Percentiles rank a stretch among this genome's conserved stretches.
These are phyloP conservation scores for Cyclopterus lumpus DNA, from an alignment of 2,797 vertebrate genomes.

Conservation along the genomic window DNA sequence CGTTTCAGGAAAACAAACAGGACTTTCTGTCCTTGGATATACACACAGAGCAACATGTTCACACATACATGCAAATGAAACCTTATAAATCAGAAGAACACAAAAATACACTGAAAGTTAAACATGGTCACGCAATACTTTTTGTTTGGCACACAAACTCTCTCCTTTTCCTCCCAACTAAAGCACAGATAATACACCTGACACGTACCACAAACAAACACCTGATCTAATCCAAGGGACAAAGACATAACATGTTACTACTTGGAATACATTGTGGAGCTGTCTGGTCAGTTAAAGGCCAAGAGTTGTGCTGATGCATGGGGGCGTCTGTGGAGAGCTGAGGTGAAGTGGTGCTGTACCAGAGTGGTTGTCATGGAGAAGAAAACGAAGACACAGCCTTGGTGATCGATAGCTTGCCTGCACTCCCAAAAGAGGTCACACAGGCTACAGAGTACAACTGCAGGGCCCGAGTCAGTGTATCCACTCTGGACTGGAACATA, in stretches of 20 bases:
- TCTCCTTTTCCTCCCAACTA: not conserved
- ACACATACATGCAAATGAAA: constrained; percentile 2
- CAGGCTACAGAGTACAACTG: constrained; percentile 29
- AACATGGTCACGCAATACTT: not conserved
- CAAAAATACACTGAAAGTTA: not conserved
- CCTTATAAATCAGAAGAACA: not conserved
- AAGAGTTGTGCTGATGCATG: constrained; percentile 28
- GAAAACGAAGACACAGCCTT: constrained; percentile 44
- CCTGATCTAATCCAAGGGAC: not conserved
- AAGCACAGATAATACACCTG: not conserved
- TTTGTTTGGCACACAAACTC: not conserved
- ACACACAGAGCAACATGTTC: not conserved
- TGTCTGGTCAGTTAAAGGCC: constrained; percentile 13
- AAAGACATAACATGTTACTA: not conserved
- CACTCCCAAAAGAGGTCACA: constrained; percentile 59
- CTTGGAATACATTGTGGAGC: constrained; percentile 2
- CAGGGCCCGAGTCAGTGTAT: constrained; percentile 14
- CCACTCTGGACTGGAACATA: constrained; percentile 18
- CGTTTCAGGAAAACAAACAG: constrained; percentile 17
- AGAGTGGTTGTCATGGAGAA: constrained; percentile 62
- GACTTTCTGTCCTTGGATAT: not conserved
- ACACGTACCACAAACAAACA: constrained; percentile 4
- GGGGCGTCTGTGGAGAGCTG: constrained; percentile 25
- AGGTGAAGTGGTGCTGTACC: constrained; percentile 40
- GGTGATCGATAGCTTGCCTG: constrained; percentile 60